Base-by-base conservation (phyloP, 1,140 invertebrate species). In the Wasmannia auropunctata region DNA sequence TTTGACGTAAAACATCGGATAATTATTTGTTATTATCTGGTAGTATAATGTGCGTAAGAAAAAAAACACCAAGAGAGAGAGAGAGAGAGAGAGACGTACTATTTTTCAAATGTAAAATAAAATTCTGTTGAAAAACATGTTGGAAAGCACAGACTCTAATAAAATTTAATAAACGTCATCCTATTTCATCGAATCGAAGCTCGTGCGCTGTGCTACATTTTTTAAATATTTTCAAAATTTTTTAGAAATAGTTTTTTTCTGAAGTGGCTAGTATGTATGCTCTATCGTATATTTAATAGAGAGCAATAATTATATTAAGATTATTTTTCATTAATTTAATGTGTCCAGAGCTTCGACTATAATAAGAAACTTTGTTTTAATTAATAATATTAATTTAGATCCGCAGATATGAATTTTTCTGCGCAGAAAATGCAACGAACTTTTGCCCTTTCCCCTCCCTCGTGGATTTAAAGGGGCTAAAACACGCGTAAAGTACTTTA, bases 401-500 rank as follows among this genome's bases (percentile, higher is more conserved):
- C n/a, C 16, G 31, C 56, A 58, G 11, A 81, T 40, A 19, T n/a
- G 10, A 22, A 72, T 72, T 81, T 56, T 72, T 31, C 25, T 49
- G n/a, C 7, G 8, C 22, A 60, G 37, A 34, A 69, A 37, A 25
- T 1, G 10, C 10, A 37, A 31, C 25, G 8, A 28, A 8, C 16
- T 25, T 69, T 16, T 60, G 28, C 43, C 3, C 43, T 56, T 34
- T 54, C 3, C 25, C 58, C 43, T 34, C 56, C n/a, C 1, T 46
- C 28, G 19, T 22, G 28, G 31, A 37, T 56, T 83, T 69, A 83
- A 79, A 51, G 34, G 25, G 67, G 10, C 56, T 43, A 74, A 67
- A 72, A 49, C 22, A 49, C 28, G 62, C 34, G 22, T 65, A 65
- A 60, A 72, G 16, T 46, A 34, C 75, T 58, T 40, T 60, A 87